Base-by-base conservation (phyloP, 2,113 vertebrate genomes). In the Sapayoa aenigma region DNA sequence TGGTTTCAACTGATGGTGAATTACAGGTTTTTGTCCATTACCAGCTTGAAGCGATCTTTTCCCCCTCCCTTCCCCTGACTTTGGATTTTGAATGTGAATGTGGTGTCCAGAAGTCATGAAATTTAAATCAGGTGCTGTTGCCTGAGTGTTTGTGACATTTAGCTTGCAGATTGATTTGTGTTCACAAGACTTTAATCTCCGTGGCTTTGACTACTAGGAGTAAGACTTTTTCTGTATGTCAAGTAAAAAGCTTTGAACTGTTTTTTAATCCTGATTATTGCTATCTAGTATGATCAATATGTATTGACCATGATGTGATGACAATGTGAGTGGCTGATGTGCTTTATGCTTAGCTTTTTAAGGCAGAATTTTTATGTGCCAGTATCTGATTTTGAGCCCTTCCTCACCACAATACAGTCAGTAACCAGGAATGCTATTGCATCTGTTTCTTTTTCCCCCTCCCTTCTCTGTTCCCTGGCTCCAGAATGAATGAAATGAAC, bases 401-500 rank as follows among this genome's bases (percentile, higher is more conserved):
- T 71, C 27, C 41, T 86, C 42, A 22, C 28, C 21, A 27, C 44
- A 24, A 42, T 67, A 41, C 35, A 39, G 27, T 81, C 83, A 86
- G 50, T 91, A 94, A 92, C 60, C 28, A 42, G 56, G 60, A 85
- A 81, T 89, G 68, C 16, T 68, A 14, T 76, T 80, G 35, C 35
- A 52, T 93, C 24, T 93, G 44, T 83, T 88, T 82, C 12, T 72
- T 92, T 16, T 94, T 93, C 41, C 49, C 95, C 46, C 76, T 86
- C 28, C 47, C 7, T 2, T 67, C 8, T 63, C 60, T 90, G 52
- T 78, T 81, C 42, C 31, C 35, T 77, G 72, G 30, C 37, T 41
- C 56, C 90, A 99, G 99, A 94, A 99, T 99, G 99, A 99, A 99
- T 96, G 99, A 99, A 90, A 99, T 99, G 98, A 99, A 99, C 97